Percentiles rank a stretch among this genome's conserved stretches.
Evolutionary conservation across 1,140 invertebrate species (phyloP).

Genomic region (Phymorhynchus buccinoides): DNA sequence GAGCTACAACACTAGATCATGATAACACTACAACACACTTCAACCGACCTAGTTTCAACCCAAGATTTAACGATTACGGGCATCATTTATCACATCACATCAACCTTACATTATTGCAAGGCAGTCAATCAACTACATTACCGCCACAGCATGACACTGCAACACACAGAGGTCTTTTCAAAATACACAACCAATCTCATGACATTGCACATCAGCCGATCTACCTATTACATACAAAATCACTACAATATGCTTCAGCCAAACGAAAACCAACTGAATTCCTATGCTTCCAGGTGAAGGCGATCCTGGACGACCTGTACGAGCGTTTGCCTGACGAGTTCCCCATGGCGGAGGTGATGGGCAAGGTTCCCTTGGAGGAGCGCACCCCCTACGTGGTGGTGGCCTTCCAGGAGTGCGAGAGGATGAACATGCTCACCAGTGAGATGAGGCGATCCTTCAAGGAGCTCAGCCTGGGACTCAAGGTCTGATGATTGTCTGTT

Average conservation of each 20-base stretch:
- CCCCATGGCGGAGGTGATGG: slow-evolving; percentile 94
- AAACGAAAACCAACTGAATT: neutral
- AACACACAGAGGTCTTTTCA: too few relatives aligned
- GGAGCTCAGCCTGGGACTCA: slow-evolving; percentile 94
- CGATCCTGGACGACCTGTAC: slow-evolving; percentile 93
- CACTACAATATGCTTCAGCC: neutral
- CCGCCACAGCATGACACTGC: too few relatives aligned
- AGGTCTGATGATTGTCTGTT: slow-evolving; percentile 76
- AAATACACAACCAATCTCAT: too few relatives aligned
- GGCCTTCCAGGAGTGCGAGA: slow-evolving; percentile 96
- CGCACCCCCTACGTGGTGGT: slow-evolving; percentile 96
- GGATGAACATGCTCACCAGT: slow-evolving; percentile 93
- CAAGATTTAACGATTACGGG: too few relatives aligned
- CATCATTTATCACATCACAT: too few relatives aligned
- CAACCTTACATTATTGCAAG: too few relatives aligned
- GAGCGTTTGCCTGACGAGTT: slow-evolving; percentile 96
- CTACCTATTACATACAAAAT: too few relatives aligned
- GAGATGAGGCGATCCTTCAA: slow-evolving; percentile 92
- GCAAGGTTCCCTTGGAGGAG: slow-evolving; percentile 88
- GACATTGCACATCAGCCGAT: too few relatives aligned
- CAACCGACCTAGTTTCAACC: too few relatives aligned
- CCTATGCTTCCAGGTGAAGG: slow-evolving; percentile 78
- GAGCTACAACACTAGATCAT: too few relatives aligned
- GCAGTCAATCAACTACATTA: too few relatives aligned
- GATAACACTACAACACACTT: too few relatives aligned